phyloP scores from a whole-genome alignment of 35 echinoderm and acorn worm species.

The Hemicentrotus pulcherrimus region DNA sequence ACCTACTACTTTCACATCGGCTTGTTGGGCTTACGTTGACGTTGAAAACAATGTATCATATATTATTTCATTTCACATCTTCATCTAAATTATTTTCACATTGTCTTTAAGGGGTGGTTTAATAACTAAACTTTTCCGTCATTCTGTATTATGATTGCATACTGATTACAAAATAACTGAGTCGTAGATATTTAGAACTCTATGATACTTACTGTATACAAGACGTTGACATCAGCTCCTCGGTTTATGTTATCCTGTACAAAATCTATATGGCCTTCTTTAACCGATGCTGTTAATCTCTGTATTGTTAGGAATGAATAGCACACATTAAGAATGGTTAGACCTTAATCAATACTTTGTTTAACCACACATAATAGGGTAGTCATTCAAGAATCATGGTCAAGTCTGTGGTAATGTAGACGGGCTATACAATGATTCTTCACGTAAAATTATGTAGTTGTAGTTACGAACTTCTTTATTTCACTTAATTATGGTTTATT shows the following conservation, averaged over 20 bases:
- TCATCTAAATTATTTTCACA: too few relatives aligned
- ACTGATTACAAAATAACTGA: background rate
- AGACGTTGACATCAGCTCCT: slow-evolving; percentile 23
- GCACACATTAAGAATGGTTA: background rate
- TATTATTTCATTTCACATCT: too few relatives aligned
- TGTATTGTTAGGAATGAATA: background rate
- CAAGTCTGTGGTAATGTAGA: background rate
- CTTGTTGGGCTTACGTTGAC: too few relatives aligned
- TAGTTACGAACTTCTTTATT: background rate
- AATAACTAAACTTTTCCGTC: background rate
- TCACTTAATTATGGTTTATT: background rate
- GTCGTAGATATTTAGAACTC: background rate
- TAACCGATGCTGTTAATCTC: slow-evolving; percentile 34
- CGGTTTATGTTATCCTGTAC: background rate
- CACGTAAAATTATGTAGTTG: background rate
- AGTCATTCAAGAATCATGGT: background rate
- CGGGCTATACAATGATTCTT: background rate
- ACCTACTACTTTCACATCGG: too few relatives aligned
- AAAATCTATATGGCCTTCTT: background rate
- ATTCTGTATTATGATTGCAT: background rate
- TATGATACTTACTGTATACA: slow-evolving; percentile 42
- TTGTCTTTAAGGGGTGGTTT: background rate
- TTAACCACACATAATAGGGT: background rate
- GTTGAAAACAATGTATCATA: too few relatives aligned
- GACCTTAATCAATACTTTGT: background rate